phyloP scores from a whole-genome alignment of 2,888 invertebrate genomes.

The Agrypnus murinus region DNA sequence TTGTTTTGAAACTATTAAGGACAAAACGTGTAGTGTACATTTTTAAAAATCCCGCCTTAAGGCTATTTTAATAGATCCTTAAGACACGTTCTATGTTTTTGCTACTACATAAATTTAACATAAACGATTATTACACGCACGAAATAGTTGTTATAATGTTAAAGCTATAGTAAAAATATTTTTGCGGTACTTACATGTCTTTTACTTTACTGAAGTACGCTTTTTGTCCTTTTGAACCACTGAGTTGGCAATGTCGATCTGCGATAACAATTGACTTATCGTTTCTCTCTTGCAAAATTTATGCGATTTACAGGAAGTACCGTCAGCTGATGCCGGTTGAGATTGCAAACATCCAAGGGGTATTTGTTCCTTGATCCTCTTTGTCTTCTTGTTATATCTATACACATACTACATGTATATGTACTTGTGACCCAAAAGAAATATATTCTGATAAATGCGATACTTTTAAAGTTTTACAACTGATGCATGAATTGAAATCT shows the following conservation, averaged over 20 bases:
- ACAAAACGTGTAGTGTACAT: no score
- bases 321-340: slow-evolving; percentile 62
- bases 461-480: no score
- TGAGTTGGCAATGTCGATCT: slow-evolving; percentile 50
- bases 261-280: slow-evolving; percentile 65
- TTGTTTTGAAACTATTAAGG: no score
- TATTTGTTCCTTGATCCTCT: slow-evolving; percentile 45
- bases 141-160: slow-evolving; percentile 20
- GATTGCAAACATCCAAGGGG: slow-evolving; percentile 56
- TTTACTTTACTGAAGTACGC: slow-evolving; percentile 34
- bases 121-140: slow-evolving; percentile 38
- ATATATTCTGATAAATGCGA: slow-evolving; percentile 9
- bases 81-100: slow-evolving; percentile 21
- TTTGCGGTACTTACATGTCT: slow-evolving; percentile 42
- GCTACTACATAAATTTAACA: slow-evolving; percentile 37
- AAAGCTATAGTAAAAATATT: slow-evolving; percentile 19
- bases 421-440: slow-evolving; percentile 32
- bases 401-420: slow-evolving; percentile 19
- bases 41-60: no score
- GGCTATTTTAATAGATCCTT: no score
- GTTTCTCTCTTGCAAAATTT: slow-evolving; percentile 59
- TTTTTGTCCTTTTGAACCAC: slow-evolving; percentile 46
- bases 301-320: slow-evolving; percentile 62
- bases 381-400: slow-evolving; percentile 27
- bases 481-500: background rate